Base-by-base conservation (phyloP, 2,113 vertebrate genomes). In the Ramphastos sulfuratus region DNA sequence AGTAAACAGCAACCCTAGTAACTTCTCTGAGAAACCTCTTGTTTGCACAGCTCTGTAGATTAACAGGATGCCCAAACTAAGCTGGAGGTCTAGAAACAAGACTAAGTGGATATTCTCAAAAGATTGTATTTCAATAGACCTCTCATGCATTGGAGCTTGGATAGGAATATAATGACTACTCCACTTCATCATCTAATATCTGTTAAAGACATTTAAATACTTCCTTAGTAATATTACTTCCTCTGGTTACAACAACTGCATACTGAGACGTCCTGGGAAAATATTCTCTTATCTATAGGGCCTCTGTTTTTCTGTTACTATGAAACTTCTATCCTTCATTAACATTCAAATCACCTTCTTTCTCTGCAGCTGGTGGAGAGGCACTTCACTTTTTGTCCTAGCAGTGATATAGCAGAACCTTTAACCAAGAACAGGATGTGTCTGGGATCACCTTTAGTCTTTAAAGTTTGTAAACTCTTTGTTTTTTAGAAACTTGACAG, bases 211-310 rank as follows among this genome's bases (percentile, higher is more conserved):
- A 93, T 93, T 95, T 96, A 87, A 97, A 95, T 73, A 94, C 92
- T 96, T 96, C 89, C 94, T 96, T 92, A 94, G 88, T 95, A 92
- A 88, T 95, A 95, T 95, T 94, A 95, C 95, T 96, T 96, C 96
- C 95, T 94, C 85, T 39, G 44, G 89, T 91, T 96, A 70, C 60
- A 94, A 91, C 91, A 94, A 95, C 79, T 92, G 79, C 75, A 95
- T 88, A 92, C 75, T 84, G 91, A 72, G 91, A 87, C 14, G 31
- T 91, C 82, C 94, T 94, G 90, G 91, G 89, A 94, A 96, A 96
- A 95, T 96, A 92, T 92, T 96, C 90, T 92, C 93, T 96, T 97
- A 94, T 95, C 94, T 96, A 93, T 95, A 88, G 87, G 86, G 89
- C 85, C 93, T 96, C 95, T 95, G 90, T 93, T 91, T 97, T 92